A percentile compares a stretch with the other conserved stretches of the same genome.
Evolutionary conservation across 2,888 invertebrate species (phyloP).

Genomic region (Athalia cordata): DNA sequence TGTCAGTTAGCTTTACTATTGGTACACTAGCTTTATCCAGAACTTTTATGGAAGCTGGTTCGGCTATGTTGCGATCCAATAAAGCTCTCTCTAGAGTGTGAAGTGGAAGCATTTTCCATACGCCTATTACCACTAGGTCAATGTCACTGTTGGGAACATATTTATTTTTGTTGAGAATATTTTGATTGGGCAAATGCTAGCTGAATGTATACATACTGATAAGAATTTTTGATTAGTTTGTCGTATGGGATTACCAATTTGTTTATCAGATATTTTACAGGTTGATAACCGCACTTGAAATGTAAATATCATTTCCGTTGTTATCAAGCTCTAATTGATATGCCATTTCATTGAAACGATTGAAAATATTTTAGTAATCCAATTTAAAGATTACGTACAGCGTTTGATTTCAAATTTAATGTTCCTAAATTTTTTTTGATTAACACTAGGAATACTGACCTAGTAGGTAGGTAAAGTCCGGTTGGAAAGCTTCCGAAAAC

Average conservation of each 20-base stretch:
- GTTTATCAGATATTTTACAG: slow-evolving; percentile 6
- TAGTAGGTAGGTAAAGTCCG: slow-evolving; percentile 97
- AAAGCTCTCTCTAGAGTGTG: slow-evolving; percentile 94
- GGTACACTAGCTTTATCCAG: slow-evolving; percentile 99
- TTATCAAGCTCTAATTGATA: not conserved
- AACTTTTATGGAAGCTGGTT: slow-evolving; percentile 93
- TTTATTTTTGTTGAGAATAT: slow-evolving; percentile 13
- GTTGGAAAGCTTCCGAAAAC: slow-evolving; percentile 99
- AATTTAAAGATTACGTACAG: not conserved
- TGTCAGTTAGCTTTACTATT: slow-evolving; percentile 97
- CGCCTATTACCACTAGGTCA: slow-evolving; percentile 79
- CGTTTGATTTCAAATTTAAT: slow-evolving; percentile 1
- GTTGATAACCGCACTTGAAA: not conserved
- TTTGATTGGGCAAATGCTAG: not conserved
- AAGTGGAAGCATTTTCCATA: slow-evolving; percentile 94
- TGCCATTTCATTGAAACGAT: not conserved
- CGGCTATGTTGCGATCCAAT: slow-evolving; percentile 91
- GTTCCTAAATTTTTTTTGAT: not conserved
- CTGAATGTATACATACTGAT: not conserved
- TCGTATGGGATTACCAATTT: not conserved
- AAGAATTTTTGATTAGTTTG: not conserved
- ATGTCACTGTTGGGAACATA: slow-evolving; percentile 77
- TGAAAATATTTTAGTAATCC: not conserved
- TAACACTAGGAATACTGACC: slow-evolving; percentile 74
- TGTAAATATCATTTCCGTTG: not conserved